Evolutionary conservation across 1,140 invertebrate species (phyloP).

Genomic region (Macrosteles quadrilineatus): DNA sequence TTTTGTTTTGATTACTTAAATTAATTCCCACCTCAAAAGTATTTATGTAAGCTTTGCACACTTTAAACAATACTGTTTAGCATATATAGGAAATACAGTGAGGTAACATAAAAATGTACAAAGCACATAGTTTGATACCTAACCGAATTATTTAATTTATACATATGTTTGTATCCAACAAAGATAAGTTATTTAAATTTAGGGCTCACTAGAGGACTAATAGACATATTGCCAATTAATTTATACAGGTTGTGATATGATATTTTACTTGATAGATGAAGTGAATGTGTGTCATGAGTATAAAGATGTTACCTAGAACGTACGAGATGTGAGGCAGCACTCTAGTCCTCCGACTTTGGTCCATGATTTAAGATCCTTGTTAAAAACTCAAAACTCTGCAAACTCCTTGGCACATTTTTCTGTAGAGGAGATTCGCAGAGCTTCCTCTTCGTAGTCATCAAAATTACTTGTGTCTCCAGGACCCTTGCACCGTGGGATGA

Average conservation of each 20-base stretch:
- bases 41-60: no score
- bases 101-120: no score
- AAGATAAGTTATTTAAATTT: no score
- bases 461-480: constrained; percentile 98
- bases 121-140: no score
- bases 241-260: constrained; percentile 30
- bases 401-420: constrained; percentile 99
- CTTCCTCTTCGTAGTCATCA: constrained; percentile 98
- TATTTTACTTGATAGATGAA: constrained; percentile 12
- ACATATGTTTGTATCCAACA: no score
- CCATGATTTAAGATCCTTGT: constrained; percentile 1
- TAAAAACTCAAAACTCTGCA: constrained; percentile 83
- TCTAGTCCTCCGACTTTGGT: constrained; percentile 28
- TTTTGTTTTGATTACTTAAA: no score
- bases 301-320: constrained; percentile 18
- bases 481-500: constrained; percentile 95
- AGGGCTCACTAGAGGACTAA: not conserved
- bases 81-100: no score
- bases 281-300: constrained; percentile 26
- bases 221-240: constrained; percentile 27
- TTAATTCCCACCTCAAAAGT: no score
- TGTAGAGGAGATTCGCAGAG: constrained; percentile 92
- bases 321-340: constrained; percentile 22
- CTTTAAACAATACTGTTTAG: no score
- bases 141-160: no score